These are phyloP conservation scores for Papilio xuthus DNA, from an alignment of 1,140 invertebrate species.

Conservation along the genomic window DNA sequence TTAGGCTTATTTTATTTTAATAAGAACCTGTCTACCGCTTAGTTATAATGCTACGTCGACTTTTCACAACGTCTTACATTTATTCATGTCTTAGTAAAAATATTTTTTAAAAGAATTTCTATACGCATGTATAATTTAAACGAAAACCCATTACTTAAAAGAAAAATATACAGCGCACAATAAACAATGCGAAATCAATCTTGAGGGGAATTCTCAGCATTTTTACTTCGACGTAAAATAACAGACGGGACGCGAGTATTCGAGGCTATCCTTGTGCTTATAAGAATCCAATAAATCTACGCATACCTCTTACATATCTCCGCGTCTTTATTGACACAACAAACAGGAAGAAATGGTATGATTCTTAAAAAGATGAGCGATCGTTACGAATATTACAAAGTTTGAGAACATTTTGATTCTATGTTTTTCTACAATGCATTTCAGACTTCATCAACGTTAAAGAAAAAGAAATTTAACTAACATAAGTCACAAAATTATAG, in stretches of 20 bases:
- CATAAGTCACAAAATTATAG: background rate
- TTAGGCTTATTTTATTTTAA: no score
- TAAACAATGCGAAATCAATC: conserved; percentile 13
- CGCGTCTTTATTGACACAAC: background rate
- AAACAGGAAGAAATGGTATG: background rate
- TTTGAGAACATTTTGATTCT: background rate
- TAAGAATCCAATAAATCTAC: conserved; percentile 21
- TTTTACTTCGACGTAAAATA: conserved; percentile 9
- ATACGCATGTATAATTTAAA: background rate
- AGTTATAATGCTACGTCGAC: no score
- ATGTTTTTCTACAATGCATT: background rate
- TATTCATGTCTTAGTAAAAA: background rate
- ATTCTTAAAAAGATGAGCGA: conserved; percentile 6
- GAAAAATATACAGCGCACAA: background rate
- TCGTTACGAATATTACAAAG: conserved; percentile 14
- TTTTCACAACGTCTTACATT: background rate
- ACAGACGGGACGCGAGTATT: conserved; percentile 3
- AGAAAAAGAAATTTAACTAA: background rate
- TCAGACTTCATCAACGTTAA: background rate
- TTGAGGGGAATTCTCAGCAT: conserved; percentile 7
- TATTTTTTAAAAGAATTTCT: background rate
- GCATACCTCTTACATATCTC: background rate
- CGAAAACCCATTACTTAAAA: background rate
- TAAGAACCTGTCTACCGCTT: no score
- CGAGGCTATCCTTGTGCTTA: conserved; percentile 8